Conservation (phyloP, 2,113 vertebrate genomes). For the Ciconia stormi region DNA sequence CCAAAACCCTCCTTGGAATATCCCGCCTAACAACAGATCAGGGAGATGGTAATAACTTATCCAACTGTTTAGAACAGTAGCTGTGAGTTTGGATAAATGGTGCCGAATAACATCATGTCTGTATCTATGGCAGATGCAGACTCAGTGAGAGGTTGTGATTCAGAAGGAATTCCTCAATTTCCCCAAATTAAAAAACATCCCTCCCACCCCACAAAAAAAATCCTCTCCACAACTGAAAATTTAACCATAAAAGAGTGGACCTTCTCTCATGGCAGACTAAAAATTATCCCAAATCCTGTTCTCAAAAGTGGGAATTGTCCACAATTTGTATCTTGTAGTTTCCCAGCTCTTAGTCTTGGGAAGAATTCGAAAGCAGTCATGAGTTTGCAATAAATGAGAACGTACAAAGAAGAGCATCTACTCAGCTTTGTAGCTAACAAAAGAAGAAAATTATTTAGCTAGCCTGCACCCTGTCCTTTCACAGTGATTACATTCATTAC, state of each 20-base stretch:
- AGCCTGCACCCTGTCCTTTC: neutral
- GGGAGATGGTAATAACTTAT: neutral
- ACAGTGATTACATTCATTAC: neutral
- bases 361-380: neutral
- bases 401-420: neutral
- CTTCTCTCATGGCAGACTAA: neutral
- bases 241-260: neutral
- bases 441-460: neutral
- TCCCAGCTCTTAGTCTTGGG: neutral
- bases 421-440: neutral
- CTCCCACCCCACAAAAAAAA: neutral
- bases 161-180: neutral
- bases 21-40: neutral
- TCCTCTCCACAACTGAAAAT: rapidly evolving
- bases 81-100: neutral
- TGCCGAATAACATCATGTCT: neutral
- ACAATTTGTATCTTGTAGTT: neutral
- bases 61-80: too few species aligned
- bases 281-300: neutral
- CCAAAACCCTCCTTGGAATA: neutral
- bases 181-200: neutral
- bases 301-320: neutral
- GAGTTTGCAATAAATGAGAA: neutral
- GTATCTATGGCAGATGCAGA: neutral
- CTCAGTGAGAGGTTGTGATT: neutral